phyloP scores from a whole-genome alignment of 1,140 invertebrate species.

The Listronotus bonariensis region DNA sequence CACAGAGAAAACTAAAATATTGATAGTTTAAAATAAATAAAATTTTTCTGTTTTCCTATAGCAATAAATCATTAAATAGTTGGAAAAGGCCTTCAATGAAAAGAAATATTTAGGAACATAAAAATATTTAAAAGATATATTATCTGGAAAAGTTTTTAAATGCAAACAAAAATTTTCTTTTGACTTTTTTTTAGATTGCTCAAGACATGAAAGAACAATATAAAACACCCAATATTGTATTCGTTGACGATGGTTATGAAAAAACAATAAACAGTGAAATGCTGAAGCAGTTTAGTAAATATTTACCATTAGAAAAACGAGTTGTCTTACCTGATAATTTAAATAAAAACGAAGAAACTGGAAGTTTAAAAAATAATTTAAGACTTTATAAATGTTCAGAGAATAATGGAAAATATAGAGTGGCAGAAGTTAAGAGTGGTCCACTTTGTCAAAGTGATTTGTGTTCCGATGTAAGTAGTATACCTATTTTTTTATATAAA shows the following conservation, averaged over 20 bases:
- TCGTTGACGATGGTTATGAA: constrained; percentile 87
- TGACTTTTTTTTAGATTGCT: constrained; percentile 53
- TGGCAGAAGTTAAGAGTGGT: constrained; percentile 85
- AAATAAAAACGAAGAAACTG: constrained; percentile 51
- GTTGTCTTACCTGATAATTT: constrained; percentile 61
- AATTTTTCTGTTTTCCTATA: too few species aligned
- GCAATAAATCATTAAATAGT: too few species aligned
- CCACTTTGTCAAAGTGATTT: constrained; percentile 81
- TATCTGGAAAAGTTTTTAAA: too few species aligned
- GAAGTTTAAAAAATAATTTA: constrained; percentile 56
- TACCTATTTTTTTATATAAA: too few species aligned
- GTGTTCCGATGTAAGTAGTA: constrained; percentile 66
- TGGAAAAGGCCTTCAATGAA: too few species aligned
- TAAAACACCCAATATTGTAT: constrained; percentile 64
- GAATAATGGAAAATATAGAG: constrained; percentile 79
- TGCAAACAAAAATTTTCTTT: too few species aligned
- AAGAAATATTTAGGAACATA: too few species aligned
- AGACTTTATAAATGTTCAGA: constrained; percentile 75
- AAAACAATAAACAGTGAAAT: constrained; percentile 69
- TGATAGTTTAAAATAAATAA: too few species aligned
- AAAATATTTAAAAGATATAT: too few species aligned
- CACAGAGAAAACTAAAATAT: too few species aligned
- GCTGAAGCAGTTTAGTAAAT: constrained; percentile 68
- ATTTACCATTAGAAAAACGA: constrained; percentile 69
- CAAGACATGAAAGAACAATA: constrained; percentile 54